Conservation (phyloP, 1,140 invertebrate species). For the Stratiolaelaps scimitus region DNA sequence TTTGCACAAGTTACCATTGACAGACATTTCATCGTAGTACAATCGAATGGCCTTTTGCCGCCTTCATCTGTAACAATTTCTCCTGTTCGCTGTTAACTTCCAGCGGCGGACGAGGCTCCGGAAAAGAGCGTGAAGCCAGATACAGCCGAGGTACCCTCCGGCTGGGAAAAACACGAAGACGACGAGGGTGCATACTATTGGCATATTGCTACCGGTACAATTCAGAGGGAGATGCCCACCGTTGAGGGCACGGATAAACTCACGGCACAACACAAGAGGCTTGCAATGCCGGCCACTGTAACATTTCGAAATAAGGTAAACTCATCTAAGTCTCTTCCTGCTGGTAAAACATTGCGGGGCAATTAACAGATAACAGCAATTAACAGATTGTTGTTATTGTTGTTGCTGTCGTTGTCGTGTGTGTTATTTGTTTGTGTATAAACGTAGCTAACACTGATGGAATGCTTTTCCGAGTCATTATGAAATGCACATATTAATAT, state of each 20-base stretch:
- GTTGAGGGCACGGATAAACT: conserved; percentile 39
- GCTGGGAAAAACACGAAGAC: conserved; percentile 89
- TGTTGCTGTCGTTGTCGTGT: too few relatives aligned
- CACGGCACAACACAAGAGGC: conserved; percentile 42
- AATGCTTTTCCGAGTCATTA: too few relatives aligned
- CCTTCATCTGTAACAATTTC: conserved; percentile 13
- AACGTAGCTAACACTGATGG: too few relatives aligned
- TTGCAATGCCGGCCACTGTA: conserved; percentile 26
- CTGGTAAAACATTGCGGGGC: conserved; percentile 7
- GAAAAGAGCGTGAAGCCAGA: conserved; percentile 17
- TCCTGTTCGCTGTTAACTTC: not conserved
- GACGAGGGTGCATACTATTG: conserved; percentile 88
- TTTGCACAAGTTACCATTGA: too few relatives aligned
- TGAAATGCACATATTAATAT: too few relatives aligned
- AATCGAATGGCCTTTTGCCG: too few relatives aligned
- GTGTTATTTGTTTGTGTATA: too few relatives aligned
- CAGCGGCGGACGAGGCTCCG: conserved; percentile 35
- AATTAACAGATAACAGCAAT: not conserved
- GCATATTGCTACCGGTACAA: conserved; percentile 95
- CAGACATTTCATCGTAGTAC: too few relatives aligned
- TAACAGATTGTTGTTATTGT: conserved; percentile 31
- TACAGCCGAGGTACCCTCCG: conserved; percentile 50
- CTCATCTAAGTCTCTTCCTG: not conserved
- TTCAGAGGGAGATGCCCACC: conserved; percentile 74
- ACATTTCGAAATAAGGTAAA: conserved; percentile 27